Percentiles rank a stretch among this genome's conserved stretches.
phyloP scores from a whole-genome alignment of 2,888 invertebrate genomes.

The Phlogophora meticulosa region DNA sequence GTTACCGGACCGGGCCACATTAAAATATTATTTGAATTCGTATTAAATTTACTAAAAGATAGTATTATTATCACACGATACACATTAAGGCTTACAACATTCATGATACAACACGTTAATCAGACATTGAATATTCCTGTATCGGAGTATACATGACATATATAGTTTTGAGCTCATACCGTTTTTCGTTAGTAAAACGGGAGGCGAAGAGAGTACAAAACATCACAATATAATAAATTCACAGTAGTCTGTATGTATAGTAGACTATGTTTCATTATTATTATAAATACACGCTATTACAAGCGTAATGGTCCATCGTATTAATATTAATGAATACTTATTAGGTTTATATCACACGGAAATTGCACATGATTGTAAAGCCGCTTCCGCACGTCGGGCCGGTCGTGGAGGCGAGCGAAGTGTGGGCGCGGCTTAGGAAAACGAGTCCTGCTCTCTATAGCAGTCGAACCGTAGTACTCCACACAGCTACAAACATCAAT shows the following conservation, averaged over 20 bases:
- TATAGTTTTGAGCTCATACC: constrained; percentile 23
- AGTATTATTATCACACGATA: constrained; percentile 42
- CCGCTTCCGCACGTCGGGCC: constrained; percentile 16
- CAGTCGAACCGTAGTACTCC: constrained; percentile 11
- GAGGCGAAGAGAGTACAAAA: constrained; percentile 36
- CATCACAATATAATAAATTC: constrained; percentile 31
- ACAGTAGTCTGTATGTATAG: constrained; percentile 36
- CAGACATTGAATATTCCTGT: constrained; percentile 59
- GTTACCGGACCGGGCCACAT: constrained; percentile 2
- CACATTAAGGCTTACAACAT: constrained; percentile 61
- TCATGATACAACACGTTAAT: constrained; percentile 53
- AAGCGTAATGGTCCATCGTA: constrained; percentile 48
- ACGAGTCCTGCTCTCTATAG: constrained; percentile 3
- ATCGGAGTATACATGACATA: constrained; percentile 32
- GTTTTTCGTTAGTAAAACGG: constrained; percentile 36
- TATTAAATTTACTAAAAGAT: constrained; percentile 5
- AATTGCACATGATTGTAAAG: constrained; percentile 51
- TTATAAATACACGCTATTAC: constrained; percentile 39
- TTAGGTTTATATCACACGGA: constrained; percentile 43
- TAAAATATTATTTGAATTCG: not conserved
- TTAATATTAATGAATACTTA: constrained; percentile 3
- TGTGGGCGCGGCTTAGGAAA: constrained; percentile 14
- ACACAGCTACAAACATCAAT: constrained; percentile 5
- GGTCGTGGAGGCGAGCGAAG: not conserved
- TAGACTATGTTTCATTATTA: constrained; percentile 24